A percentile compares a stretch with the other conserved stretches of the same genome.
phyloP scores from a whole-genome alignment of 1,140 invertebrate genomes.

The Mercenaria mercenaria region DNA sequence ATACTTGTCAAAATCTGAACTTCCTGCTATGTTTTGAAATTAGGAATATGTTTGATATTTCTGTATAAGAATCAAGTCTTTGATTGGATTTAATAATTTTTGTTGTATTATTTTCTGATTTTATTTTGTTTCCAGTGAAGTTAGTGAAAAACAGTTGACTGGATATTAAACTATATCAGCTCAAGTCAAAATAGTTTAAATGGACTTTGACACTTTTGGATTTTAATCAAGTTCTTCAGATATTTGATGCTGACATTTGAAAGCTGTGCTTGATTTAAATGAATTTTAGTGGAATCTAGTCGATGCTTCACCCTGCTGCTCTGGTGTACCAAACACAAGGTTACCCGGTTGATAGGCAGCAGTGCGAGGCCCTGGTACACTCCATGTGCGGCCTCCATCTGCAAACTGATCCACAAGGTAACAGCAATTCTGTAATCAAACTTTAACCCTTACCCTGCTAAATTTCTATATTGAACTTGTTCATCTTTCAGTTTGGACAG shows the following conservation, averaged over 20 bases:
- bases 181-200: background rate
- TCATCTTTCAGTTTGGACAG: too few relatives aligned
- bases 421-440: background rate
- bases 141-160: background rate
- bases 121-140: conserved; percentile 20
- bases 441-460: too few relatives aligned
- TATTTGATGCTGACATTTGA: background rate
- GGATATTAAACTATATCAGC: background rate
- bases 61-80: background rate
- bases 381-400: conserved; percentile 66
- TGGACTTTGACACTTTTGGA: conserved; percentile 27
- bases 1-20: conserved; percentile 48
- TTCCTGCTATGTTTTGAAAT: conserved; percentile 51
- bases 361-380: conserved; percentile 38
- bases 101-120: background rate
- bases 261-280: background rate
- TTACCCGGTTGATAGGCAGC: conserved; percentile 1
- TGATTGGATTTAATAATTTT: background rate
- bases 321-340: background rate
- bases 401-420: conserved; percentile 50
- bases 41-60: background rate
- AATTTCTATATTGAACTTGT: too few relatives aligned
- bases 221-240: background rate
- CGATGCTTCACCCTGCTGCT: background rate
- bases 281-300: conserved; percentile 27